A percentile compares a stretch with the other conserved stretches of the same genome.
These are phyloP conservation scores for Drosophila sturtevanti DNA, from an alignment of 1,140 invertebrate genomes.

Conservation along the genomic window DNA sequence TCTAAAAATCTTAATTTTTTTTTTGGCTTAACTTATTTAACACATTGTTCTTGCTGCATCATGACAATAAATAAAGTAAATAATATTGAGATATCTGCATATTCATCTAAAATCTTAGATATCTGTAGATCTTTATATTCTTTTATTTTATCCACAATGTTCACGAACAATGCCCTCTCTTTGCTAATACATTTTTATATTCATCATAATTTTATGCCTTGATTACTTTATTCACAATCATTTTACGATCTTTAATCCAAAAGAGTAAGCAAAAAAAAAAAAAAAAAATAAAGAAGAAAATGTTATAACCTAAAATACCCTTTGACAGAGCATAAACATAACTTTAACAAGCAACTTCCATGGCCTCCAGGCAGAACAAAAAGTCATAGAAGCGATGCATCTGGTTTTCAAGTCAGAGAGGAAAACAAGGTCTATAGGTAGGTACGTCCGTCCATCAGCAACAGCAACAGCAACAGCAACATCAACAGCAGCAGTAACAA, in stretches of 20 bases:
- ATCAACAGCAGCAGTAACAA: not conserved
- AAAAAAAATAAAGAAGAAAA: not conserved
- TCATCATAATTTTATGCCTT: conserved; percentile 6
- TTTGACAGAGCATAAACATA: conserved; percentile 51
- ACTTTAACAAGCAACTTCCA: conserved; percentile 61
- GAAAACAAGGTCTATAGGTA: conserved; percentile 35
- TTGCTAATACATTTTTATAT: conserved; percentile 3
- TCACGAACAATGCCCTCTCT: not conserved
- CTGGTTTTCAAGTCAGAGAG: not conserved
- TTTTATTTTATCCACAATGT: no score
- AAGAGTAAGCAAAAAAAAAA: not conserved
- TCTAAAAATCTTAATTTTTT: no score
- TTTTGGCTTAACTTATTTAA: no score
- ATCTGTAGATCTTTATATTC: no score
- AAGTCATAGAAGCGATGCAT: conserved; percentile 35
- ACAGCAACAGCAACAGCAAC: conserved; percentile 6
- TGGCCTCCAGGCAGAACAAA: conserved; percentile 54
- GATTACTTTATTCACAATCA: conserved; percentile 7
- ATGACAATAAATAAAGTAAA: no score
- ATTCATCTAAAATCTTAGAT: no score
- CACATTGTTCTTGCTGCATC: no score
- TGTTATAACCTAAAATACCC: conserved; percentile 21
- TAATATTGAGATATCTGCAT: no score
- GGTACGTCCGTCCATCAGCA: not conserved
- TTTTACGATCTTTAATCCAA: not conserved